Percentiles rank a stretch among this genome's conserved stretches.
These are phyloP conservation scores for Cyanocitta stelleri DNA, from an alignment of 2,113 vertebrate species.

Conservation along the genomic window DNA sequence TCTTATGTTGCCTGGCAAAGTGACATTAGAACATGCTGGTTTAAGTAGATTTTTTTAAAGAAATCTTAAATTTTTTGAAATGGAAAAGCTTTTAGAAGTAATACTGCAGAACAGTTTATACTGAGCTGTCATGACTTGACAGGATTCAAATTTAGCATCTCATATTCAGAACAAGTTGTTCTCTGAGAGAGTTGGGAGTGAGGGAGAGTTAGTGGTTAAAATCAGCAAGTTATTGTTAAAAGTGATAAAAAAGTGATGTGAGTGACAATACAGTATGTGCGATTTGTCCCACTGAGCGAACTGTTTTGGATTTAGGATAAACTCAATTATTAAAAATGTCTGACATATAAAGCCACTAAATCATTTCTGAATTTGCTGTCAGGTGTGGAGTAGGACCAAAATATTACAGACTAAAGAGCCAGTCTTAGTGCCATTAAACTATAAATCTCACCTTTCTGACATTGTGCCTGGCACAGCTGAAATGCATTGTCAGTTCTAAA, in stretches of 20 bases:
- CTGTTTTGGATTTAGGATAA: conserved; percentile 17
- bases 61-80: conserved; percentile 56
- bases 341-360: conserved; percentile 11
- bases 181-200: conserved; percentile 18
- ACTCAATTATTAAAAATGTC: background rate
- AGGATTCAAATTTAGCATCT: conserved; percentile 63
- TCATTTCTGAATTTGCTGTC: conserved; percentile 9
- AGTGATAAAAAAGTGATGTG: conserved; percentile 41
- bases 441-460: background rate
- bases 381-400: background rate
- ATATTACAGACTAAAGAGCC: background rate
- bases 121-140: conserved; percentile 68
- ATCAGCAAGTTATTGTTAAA: conserved; percentile 57
- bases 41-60: conserved; percentile 17
- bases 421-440: background rate
- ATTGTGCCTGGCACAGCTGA: background rate
- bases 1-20: conserved; percentile 10
- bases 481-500: background rate
- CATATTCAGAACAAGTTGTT: conserved; percentile 53
- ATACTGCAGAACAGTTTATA: conserved; percentile 48
- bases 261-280: conserved; percentile 1
- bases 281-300: conserved; percentile 19
- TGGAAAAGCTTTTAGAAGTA: conserved; percentile 64
- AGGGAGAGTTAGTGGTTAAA: conserved; percentile 43
- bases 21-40: conserved; percentile 25